These are phyloP conservation scores for Numenius phaeopus DNA, from an alignment of 2,797 vertebrate species.

Conservation along the genomic window DNA sequence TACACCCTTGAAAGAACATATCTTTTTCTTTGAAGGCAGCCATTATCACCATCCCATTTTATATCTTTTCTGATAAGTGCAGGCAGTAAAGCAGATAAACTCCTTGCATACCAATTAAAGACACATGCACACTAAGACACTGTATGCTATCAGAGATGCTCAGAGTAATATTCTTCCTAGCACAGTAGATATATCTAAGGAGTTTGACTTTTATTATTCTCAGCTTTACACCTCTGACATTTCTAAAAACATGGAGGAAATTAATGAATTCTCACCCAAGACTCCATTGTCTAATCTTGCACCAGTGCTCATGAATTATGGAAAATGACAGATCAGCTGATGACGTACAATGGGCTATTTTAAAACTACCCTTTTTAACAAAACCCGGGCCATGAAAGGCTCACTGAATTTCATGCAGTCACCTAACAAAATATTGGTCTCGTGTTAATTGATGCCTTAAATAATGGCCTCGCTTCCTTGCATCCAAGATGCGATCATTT, in stretches of 20 bases:
- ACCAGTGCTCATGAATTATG: conserved; percentile 65
- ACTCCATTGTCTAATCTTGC: conserved; percentile 64
- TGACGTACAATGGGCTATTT: conserved; percentile 42
- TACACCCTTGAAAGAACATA: conserved; percentile 76
- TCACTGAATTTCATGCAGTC: neutral
- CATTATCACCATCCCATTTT: conserved; percentile 73
- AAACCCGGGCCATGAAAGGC: neutral
- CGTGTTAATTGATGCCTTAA: neutral
- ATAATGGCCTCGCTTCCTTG: neutral
- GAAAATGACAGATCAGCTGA: conserved; percentile 62
- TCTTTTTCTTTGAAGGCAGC: conserved; percentile 75
- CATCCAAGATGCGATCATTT: neutral
- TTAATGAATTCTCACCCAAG: conserved; percentile 60
- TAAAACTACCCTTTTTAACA: conserved; percentile 17
- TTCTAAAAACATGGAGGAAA: conserved; percentile 66
- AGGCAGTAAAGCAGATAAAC: conserved; percentile 73
- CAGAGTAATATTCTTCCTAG: conserved; percentile 58
- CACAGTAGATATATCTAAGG: conserved; percentile 58
- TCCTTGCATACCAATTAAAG: conserved; percentile 76
- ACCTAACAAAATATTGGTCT: neutral
- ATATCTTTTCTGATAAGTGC: conserved; percentile 73
- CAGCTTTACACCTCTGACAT: conserved; percentile 71
- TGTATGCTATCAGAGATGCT: conserved; percentile 63
- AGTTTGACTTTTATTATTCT: conserved; percentile 66
- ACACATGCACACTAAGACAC: conserved; percentile 45